These are phyloP conservation scores for Epinotia nisella DNA, from an alignment of 2,888 invertebrate genomes.

Conservation along the genomic window DNA sequence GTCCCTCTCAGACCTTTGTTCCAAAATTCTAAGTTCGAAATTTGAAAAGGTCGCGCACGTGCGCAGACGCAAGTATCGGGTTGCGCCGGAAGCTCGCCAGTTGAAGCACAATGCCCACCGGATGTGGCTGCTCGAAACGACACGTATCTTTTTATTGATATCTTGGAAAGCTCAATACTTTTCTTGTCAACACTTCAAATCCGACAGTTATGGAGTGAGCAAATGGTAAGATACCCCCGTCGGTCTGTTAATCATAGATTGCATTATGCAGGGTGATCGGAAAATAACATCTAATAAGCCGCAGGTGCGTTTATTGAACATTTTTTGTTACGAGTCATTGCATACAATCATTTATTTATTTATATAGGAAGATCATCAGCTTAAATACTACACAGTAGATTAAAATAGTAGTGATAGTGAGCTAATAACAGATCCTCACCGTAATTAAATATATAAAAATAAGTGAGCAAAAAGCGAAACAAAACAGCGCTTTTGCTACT, in stretches of 20 bases:
- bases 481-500: too few species aligned
- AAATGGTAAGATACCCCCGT: constrained; percentile 55
- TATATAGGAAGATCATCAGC: too few species aligned
- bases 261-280: not conserved
- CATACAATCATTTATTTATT: not conserved
- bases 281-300: not conserved
- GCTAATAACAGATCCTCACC: too few species aligned
- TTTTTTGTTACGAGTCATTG: not conserved
- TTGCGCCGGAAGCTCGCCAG: constrained; percentile 81
- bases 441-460: too few species aligned
- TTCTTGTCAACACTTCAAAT: constrained; percentile 74
- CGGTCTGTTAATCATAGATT: constrained; percentile 9
- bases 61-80: constrained; percentile 84
- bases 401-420: too few species aligned
- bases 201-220: constrained; percentile 65
- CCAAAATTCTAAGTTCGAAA: constrained; percentile 70
- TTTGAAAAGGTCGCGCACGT: constrained; percentile 83
- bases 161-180: constrained; percentile 81
- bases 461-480: too few species aligned
- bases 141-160: constrained; percentile 84
- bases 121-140: constrained; percentile 83
- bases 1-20: constrained; percentile 61
- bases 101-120: constrained; percentile 80
- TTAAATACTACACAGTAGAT: too few species aligned
- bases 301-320: constrained; percentile 12